phyloP scores from a whole-genome alignment of 2,113 vertebrate genomes.

The Enhydra lutris region DNA sequence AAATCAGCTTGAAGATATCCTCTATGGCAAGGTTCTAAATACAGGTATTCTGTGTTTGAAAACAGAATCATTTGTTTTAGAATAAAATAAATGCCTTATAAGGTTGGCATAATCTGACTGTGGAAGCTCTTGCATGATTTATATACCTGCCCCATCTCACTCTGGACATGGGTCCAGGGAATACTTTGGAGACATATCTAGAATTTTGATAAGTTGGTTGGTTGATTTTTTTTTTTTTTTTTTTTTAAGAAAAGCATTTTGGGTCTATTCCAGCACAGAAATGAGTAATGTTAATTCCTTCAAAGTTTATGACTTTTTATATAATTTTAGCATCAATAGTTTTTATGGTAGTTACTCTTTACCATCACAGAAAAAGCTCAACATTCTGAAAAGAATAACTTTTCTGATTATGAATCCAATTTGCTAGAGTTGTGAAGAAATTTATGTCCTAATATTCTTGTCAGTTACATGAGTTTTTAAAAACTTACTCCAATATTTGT shows the following conservation, averaged over 20 bases:
- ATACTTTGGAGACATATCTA: background rate
- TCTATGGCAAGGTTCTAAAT: background rate
- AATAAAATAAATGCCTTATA: background rate
- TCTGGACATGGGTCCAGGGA: background rate
- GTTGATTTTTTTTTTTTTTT: background rate
- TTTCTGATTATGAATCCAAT: background rate
- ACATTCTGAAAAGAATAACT: background rate
- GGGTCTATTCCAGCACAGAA: background rate
- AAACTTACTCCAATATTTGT: background rate
- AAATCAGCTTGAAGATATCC: background rate
- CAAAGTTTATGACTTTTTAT: background rate
- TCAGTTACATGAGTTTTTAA: constrained; percentile 11
- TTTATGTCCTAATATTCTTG: background rate
- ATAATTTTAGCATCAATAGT: background rate
- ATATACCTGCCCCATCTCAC: background rate
- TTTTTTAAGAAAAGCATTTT: background rate
- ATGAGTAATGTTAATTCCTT: background rate
- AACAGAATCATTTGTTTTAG: background rate
- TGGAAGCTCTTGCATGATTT: background rate
- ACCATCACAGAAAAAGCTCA: background rate
- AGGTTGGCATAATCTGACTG: background rate
- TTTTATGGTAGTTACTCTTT: background rate
- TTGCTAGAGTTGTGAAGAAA: background rate
- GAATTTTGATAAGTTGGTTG: background rate
- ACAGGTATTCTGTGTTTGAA: background rate